phyloP scores from a whole-genome alignment of 2,888 invertebrate genomes.

The Hylaea fasciaria region DNA sequence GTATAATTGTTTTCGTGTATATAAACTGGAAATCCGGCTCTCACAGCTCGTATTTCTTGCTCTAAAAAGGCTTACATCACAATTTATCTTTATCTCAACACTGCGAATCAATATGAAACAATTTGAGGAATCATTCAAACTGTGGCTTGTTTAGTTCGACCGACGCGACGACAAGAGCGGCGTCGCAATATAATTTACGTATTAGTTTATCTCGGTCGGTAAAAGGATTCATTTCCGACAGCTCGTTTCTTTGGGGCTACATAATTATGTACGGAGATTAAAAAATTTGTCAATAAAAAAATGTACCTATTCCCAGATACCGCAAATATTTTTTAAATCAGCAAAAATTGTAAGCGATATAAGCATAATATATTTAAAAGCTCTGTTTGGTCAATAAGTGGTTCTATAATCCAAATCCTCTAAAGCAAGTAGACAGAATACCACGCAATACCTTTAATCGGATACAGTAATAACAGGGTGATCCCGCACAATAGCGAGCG shows the following conservation, averaged over 20 bases:
- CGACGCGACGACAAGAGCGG: neutral
- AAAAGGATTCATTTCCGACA: constrained; percentile 11
- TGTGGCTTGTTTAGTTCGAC: constrained; percentile 27
- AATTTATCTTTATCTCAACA: constrained; percentile 28
- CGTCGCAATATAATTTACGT: constrained; percentile 5
- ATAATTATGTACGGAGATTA: neutral
- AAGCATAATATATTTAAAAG: no score
- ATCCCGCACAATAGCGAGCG: constrained; percentile 7
- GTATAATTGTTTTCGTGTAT: no score
- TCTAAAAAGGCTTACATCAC: constrained; percentile 12
- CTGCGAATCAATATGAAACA: constrained; percentile 35
- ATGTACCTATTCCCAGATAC: no score
- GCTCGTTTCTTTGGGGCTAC: constrained; percentile 9
- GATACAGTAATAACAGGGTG: constrained; percentile 2
- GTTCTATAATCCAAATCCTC: neutral
- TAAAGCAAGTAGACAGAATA: neutral
- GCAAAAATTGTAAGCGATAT: neutral
- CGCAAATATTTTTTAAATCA: no score
- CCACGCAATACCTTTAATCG: neutral
- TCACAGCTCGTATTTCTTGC: constrained; percentile 6
- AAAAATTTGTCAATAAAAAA: neutral
- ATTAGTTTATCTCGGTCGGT: constrained; percentile 19
- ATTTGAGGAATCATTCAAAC: constrained; percentile 37
- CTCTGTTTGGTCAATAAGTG: no score
- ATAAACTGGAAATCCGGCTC: no score